Percentiles rank a stretch among this genome's conserved stretches.
These are phyloP conservation scores for Chiroxiphia lanceolata DNA, from an alignment of 2,797 vertebrate genomes.

Conservation along the genomic window DNA sequence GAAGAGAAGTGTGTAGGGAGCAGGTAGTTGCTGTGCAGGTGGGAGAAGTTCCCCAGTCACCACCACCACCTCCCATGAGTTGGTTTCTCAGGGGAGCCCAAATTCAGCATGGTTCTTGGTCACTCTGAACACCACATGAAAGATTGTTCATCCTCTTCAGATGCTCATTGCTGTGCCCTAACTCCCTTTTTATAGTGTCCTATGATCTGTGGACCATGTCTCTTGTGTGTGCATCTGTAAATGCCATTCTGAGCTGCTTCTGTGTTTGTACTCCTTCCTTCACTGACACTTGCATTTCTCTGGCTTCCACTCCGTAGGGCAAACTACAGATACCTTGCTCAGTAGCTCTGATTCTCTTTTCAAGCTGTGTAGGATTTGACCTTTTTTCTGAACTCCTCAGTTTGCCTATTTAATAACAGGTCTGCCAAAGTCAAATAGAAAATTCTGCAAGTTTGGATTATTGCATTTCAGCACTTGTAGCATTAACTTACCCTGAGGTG, in stretches of 20 bases:
- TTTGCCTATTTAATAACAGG: neutral
- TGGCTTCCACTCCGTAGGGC: neutral
- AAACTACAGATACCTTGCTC: neutral
- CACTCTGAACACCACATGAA: rapidly evolving
- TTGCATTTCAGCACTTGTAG: neutral
- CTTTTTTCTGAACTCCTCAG: neutral
- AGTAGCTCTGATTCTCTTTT: neutral
- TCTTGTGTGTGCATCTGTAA: neutral
- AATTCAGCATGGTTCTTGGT: neutral
- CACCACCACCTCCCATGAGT: rapidly evolving
- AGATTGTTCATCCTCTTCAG: neutral
- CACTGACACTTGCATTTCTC: neutral
- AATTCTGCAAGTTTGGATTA: neutral
- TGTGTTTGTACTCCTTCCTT: neutral
- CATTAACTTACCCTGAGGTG: neutral
- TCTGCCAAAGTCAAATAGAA: neutral
- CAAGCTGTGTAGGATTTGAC: neutral
- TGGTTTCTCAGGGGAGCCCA: rapidly evolving
- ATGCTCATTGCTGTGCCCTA: neutral
- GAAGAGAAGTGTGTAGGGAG: neutral
- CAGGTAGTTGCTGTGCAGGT: neutral
- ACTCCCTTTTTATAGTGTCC: neutral
- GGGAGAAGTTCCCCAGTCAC: neutral
- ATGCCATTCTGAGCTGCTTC: neutral
- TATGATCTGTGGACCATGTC: neutral